phyloP scores from a whole-genome alignment of 2,797 vertebrate genomes.

The Pteropus rufus region DNA sequence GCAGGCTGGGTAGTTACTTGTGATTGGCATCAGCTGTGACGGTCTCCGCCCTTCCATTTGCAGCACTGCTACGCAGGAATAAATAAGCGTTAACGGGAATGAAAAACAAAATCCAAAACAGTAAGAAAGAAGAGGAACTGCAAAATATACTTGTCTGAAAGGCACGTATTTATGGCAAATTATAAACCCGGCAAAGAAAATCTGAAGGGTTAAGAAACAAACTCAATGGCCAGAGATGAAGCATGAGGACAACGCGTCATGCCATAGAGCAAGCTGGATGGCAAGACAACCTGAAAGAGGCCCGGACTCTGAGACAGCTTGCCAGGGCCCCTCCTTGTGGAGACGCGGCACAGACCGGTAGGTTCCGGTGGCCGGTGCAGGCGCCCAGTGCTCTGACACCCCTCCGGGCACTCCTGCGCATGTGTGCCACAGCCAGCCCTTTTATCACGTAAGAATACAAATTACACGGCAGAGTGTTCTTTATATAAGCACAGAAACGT shows the following conservation, averaged over 20 bases:
- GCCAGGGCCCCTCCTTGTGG: not conserved
- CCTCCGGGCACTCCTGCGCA: not conserved
- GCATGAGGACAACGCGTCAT: not conserved
- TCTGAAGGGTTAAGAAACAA: not conserved
- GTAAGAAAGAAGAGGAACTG: not conserved
- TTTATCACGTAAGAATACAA: not conserved
- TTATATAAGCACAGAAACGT: not conserved
- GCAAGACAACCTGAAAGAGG: not conserved
- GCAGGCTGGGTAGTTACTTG: conserved; percentile 91
- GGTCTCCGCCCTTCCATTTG: conserved; percentile 88
- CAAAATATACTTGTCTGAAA: not conserved
- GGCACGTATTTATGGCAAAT: not conserved
- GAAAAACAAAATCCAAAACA: conserved; percentile 15
- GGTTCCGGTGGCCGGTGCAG: not conserved
- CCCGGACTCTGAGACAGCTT: not conserved
- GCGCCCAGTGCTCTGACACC: too few species aligned
- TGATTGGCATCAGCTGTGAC: conserved; percentile 89
- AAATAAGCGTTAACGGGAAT: conserved; percentile 85
- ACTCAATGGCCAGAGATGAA: not conserved
- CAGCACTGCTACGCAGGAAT: conserved; percentile 87
- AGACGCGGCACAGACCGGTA: not conserved
- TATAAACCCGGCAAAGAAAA: not conserved
- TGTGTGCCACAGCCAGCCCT: not conserved
- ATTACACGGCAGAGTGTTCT: not conserved
- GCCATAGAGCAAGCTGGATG: not conserved